These are phyloP conservation scores for Lepidurus packardi DNA, from an alignment of 1,140 invertebrate genomes.

Conservation along the genomic window DNA sequence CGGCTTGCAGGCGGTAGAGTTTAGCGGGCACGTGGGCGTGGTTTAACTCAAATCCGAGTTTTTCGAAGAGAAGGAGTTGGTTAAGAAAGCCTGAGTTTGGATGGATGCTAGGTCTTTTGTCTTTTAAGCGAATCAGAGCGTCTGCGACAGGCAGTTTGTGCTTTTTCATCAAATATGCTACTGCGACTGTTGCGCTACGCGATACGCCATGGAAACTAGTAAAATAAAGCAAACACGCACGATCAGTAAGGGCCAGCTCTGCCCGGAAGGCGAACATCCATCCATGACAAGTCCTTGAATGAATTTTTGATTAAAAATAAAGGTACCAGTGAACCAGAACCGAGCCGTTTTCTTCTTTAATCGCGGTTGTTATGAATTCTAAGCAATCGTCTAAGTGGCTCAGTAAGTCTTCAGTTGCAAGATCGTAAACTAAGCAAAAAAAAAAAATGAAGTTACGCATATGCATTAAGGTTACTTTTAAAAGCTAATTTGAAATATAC, in stretches of 20 bases:
- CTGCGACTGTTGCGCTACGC: not conserved
- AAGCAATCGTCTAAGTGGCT: not conserved
- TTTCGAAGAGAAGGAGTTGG: not conserved
- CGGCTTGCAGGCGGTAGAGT: not conserved
- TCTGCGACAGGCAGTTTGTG: not conserved
- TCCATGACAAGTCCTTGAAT: not conserved
- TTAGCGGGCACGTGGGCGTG: not conserved
- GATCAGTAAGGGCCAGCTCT: too few species aligned
- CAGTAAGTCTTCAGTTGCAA: not conserved
- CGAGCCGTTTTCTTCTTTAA: not conserved
- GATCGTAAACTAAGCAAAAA: not conserved
- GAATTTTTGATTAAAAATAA: not conserved
- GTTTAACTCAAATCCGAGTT: not conserved
- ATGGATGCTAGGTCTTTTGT: not conserved
- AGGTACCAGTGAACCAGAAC: not conserved
- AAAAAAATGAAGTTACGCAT: not conserved
- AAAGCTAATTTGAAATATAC: not conserved
- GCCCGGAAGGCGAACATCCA: too few species aligned
- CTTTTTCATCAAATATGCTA: slow-evolving; percentile 11
- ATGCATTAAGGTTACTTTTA: too few species aligned
- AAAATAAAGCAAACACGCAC: too few species aligned
- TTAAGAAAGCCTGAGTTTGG: not conserved
- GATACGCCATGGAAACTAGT: not conserved
- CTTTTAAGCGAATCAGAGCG: not conserved
- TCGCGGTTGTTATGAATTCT: not conserved